A percentile compares a stretch with the other conserved stretches of the same genome.
Conservation (phyloP, 2,113 vertebrate species). For the Passerina amoena region DNA sequence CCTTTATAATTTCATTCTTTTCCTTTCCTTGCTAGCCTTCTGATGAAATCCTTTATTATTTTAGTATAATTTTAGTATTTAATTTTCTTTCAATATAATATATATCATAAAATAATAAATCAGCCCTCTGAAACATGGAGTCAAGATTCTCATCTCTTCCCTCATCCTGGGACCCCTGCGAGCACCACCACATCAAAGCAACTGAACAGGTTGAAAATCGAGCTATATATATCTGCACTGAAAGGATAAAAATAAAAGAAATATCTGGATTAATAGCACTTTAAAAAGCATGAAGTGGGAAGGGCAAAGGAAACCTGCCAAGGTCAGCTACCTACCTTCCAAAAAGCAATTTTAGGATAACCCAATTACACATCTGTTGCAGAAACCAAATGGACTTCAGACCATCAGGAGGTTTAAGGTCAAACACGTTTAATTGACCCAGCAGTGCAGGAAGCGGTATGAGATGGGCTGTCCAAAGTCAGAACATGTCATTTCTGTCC, state of each 20-base stretch:
- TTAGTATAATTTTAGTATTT: too few relatives aligned
- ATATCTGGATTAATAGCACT: neutral
- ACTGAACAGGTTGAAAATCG: neutral
- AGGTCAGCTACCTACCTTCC: neutral
- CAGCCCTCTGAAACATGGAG: too few relatives aligned
- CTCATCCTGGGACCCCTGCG: too few relatives aligned
- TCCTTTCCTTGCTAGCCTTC: too few relatives aligned
- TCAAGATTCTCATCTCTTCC: too few relatives aligned
- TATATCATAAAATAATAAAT: too few relatives aligned
- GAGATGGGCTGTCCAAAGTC: neutral
- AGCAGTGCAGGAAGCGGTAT: neutral
- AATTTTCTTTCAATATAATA: too few relatives aligned
- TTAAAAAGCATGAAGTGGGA: neutral
- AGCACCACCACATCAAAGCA: neutral
- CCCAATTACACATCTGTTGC: neutral
- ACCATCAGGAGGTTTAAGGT: neutral
- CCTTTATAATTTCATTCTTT: too few relatives aligned
- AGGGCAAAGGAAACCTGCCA: neutral
- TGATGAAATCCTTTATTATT: too few relatives aligned
- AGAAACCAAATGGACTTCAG: neutral
- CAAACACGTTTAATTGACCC: neutral
- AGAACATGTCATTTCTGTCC: neutral
- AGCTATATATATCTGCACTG: neutral
- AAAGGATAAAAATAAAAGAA: neutral
- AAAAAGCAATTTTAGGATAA: neutral